Percentiles rank a stretch among this genome's conserved stretches.
Evolutionary conservation across 2,888 invertebrate species (phyloP).

Genomic region (Pseudanteris insignis): DNA sequence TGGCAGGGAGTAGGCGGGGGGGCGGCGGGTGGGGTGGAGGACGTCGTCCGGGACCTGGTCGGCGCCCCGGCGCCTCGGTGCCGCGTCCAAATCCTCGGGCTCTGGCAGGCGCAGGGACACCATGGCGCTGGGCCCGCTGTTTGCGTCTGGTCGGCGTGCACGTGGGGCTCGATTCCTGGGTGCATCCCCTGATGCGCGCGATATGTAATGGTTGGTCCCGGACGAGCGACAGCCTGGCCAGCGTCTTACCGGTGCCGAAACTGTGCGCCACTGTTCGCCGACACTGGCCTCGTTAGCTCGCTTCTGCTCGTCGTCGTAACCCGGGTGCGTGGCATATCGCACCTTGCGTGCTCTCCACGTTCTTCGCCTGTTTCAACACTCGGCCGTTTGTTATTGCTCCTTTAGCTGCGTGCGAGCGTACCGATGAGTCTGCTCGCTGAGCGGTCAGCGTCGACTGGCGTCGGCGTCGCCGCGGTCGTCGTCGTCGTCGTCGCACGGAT

Average conservation of each 20-base stretch:
- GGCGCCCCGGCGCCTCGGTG: slow-evolving; percentile 57
- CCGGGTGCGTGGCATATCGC: slow-evolving; percentile 8
- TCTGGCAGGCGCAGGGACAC: slow-evolving; percentile 67
- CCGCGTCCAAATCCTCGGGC: slow-evolving; percentile 66
- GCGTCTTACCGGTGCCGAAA: slow-evolving; percentile 6
- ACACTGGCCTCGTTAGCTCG: neutral
- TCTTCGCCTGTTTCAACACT: neutral
- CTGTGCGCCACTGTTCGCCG: neutral
- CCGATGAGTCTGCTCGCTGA: slow-evolving; percentile 29
- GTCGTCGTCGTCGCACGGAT: slow-evolving; percentile 20
- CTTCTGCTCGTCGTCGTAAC: neutral
- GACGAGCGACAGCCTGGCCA: slow-evolving; percentile 5
- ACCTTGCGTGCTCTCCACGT: slow-evolving; percentile 8
- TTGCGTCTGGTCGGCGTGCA: slow-evolving; percentile 13
- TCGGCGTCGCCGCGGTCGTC: slow-evolving; percentile 33
- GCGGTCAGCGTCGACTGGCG: slow-evolving; percentile 34
- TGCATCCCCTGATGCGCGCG: slow-evolving; percentile 12
- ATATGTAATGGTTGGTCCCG: slow-evolving; percentile 16
- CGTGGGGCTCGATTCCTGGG: neutral
- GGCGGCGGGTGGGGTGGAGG: slow-evolving; percentile 46
- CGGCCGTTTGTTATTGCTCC: too few species aligned
- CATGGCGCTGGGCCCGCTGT: slow-evolving; percentile 50
- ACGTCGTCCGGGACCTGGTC: slow-evolving; percentile 45
- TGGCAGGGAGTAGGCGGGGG: too few species aligned
- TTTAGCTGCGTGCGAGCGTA: neutral